Evolutionary conservation across 2,113 vertebrate genomes (phyloP).

Genomic region (Catharus bicknelli): DNA sequence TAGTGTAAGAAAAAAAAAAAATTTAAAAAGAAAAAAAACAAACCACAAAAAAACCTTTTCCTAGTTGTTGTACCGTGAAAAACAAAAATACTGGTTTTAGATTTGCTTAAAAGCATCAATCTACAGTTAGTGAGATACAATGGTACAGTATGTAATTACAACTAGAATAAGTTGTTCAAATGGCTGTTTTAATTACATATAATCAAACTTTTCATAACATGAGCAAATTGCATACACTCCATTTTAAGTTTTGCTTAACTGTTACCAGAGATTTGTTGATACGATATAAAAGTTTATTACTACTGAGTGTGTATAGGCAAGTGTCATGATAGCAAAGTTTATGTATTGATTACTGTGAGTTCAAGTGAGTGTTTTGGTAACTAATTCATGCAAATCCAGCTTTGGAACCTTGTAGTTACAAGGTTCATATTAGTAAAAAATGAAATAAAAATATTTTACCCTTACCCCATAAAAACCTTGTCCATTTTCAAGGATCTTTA

Average conservation of each 20-base stretch:
- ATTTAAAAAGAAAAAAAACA: background rate
- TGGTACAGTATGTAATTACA: constrained; percentile 81
- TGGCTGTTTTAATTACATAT: constrained; percentile 76
- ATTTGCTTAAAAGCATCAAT: constrained; percentile 66
- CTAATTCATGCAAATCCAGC: constrained; percentile 54
- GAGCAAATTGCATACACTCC: constrained; percentile 66
- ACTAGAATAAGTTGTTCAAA: constrained; percentile 78
- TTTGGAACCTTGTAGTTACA: constrained; percentile 56
- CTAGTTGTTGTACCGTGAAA: constrained; percentile 78
- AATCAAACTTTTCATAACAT: constrained; percentile 68
- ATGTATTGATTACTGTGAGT: constrained; percentile 64
- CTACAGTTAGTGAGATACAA: constrained; percentile 75
- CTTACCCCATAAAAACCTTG: background rate
- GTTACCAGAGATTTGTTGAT: constrained; percentile 70
- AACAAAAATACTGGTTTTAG: constrained; percentile 70
- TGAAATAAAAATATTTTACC: constrained; percentile 50
- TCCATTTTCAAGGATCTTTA: constrained; percentile 34
- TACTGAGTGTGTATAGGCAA: constrained; percentile 73
- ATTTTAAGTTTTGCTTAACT: constrained; percentile 69
- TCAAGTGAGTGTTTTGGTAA: constrained; percentile 69
- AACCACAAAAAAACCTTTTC: constrained; percentile 54
- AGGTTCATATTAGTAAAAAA: constrained; percentile 48
- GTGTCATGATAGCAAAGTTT: constrained; percentile 68
- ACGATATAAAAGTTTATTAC: constrained; percentile 66
- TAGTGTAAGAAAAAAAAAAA: constrained; percentile 62